Base-by-base conservation (phyloP, 2,888 invertebrate genomes). In the Trichacis sp. region DNA sequence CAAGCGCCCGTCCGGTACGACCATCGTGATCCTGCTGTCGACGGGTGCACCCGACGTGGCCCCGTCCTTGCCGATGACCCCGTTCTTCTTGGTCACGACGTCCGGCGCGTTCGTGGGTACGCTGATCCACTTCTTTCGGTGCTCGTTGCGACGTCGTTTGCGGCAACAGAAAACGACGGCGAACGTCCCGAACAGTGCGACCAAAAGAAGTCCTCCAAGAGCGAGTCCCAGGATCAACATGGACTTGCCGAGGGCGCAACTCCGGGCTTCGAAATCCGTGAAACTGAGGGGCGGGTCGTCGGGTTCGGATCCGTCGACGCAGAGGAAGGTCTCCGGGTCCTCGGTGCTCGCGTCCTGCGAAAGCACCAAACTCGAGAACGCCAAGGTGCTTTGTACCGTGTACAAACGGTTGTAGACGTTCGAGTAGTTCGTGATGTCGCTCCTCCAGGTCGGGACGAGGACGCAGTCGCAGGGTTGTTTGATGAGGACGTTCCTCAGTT, bases 1-100 rank as follows among this genome's bases (percentile, higher is more conserved):
- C 12, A 93, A 91, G 77, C 92, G 88, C 1, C 93, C 91, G 73
- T 94, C 94, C 0, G 94, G 94, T 77, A 93, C 88, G 51, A 94
- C 92, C 83, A 94, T 84, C 29, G 81, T 81, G 71, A 80, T 81
- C 69, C 78, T 72, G 43, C 83, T 82, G 74, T 84, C 83, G 12
- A 82, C 81, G 14, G 83, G 80, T 0, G 69, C 70, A 2, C 69
- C 68, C 6, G 58, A 18, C 0, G 64, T 51, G 9, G 47, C 46
- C 11, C 50, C 55, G 30, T 70, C 71, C 19, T 61, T 69, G 5
- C 58, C 59, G 85, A 84, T 89, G 86, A 84, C 88, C 83, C 78
- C 89, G 85, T 78, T 88, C 85, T 81, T 88, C 86, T 79, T 76
- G 30, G 78, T 72, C 0, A 83, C 80, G 1, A 84, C 78, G 58